phyloP scores from a whole-genome alignment of 23 tunicate genomes.

The Oikopleura dioica region DNA sequence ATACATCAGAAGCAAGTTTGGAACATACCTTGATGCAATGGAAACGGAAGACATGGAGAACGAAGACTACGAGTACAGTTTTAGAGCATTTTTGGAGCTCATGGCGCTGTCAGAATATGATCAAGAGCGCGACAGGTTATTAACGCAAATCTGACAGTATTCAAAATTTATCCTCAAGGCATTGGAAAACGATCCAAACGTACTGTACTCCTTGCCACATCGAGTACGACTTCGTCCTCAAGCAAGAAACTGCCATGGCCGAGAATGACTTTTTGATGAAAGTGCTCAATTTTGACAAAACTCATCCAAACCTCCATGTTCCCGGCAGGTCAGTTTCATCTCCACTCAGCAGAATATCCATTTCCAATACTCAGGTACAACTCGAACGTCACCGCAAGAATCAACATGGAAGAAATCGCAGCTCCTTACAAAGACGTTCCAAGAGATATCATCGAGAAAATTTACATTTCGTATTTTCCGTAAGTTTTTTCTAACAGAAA shows the following conservation, averaged over 20 bases:
- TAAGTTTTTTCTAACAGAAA: background rate
- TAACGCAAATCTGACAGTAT: too few species aligned
- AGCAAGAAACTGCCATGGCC: constrained; percentile 7
- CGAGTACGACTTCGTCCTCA: background rate
- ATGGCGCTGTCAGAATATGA: background rate
- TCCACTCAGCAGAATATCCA: background rate
- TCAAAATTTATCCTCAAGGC: too few species aligned
- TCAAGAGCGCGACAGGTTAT: background rate
- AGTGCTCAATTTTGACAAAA: background rate
- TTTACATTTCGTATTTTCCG: background rate
- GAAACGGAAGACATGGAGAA: background rate
- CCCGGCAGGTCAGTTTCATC: background rate
- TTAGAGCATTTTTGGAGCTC: background rate
- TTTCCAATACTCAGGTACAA: background rate
- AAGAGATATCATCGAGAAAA: background rate
- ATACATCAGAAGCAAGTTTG: background rate
- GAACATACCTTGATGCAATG: background rate
- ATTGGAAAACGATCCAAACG: constrained; percentile 10
- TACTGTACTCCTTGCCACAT: constrained; percentile 6
- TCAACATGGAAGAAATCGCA: background rate
- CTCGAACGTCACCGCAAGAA: background rate
- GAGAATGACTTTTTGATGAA: background rate
- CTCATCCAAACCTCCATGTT: background rate
- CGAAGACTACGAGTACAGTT: background rate
- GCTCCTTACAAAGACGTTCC: background rate